These are phyloP conservation scores for Limnephilus lunatus DNA, from an alignment of 2,888 invertebrate genomes.

Conservation along the genomic window DNA sequence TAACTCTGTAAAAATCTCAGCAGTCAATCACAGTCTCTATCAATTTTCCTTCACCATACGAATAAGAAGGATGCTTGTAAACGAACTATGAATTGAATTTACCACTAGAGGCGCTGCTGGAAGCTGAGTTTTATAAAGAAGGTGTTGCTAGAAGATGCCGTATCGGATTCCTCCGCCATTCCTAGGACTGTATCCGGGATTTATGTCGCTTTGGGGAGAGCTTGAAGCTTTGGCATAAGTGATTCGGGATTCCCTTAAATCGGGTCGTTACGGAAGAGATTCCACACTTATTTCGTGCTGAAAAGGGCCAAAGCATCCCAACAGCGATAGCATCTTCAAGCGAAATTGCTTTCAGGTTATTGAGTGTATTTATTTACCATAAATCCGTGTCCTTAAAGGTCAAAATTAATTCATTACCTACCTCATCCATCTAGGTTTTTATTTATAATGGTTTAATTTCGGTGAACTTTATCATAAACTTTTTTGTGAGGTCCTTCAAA, in stretches of 20 bases:
- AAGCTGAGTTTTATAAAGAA: neutral
- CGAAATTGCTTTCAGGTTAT: neutral
- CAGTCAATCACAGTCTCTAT: neutral
- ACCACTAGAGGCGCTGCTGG: neutral
- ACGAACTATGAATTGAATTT: neutral
- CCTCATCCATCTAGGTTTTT: neutral
- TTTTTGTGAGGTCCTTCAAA: neutral
- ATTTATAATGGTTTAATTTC: neutral
- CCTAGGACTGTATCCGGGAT: neutral
- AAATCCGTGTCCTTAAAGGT: neutral
- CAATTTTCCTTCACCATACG: neutral
- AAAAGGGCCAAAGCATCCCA: neutral
- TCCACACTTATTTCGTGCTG: neutral
- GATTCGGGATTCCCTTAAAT: constrained; percentile 22
- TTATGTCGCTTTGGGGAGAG: constrained; percentile 10
- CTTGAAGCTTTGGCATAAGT: neutral
- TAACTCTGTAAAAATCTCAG: neutral
- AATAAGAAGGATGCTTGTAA: neutral
- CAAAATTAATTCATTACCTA: neutral
- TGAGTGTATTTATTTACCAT: neutral
- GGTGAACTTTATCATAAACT: neutral
- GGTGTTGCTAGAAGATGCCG: neutral
- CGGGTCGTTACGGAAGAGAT: neutral
- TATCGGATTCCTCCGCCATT: neutral
- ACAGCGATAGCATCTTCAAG: neutral